Evolutionary conservation across 1,140 invertebrate species (phyloP).

Genomic region (Cylas formicarius): DNA sequence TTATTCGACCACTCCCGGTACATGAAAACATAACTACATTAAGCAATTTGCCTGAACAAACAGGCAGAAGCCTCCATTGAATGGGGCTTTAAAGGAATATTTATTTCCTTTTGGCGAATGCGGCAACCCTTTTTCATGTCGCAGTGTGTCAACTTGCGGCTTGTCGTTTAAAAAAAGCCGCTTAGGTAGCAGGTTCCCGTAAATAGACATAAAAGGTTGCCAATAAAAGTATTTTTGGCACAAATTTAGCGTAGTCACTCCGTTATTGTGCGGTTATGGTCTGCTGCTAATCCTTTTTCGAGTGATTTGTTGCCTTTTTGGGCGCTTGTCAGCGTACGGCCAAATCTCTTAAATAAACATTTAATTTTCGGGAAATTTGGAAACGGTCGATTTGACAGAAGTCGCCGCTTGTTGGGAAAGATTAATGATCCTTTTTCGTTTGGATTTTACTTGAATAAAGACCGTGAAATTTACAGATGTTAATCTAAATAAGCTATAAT

Average conservation of each 20-base stretch:
- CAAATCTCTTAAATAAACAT: constrained; percentile 11
- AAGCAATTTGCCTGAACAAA: constrained; percentile 8
- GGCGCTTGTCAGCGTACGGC: constrained; percentile 18
- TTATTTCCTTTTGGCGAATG: constrained; percentile 5
- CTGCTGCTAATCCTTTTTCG: constrained; percentile 11
- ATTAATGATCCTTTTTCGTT: too few relatives aligned
- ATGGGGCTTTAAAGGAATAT: not conserved
- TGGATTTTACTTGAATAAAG: too few relatives aligned
- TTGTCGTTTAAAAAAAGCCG: constrained; percentile 2
- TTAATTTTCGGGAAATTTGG: too few relatives aligned
- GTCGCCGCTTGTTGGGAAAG: too few relatives aligned
- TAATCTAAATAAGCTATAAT: too few relatives aligned
- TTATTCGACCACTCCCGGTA: too few relatives aligned
- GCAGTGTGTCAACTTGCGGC: constrained; percentile 6
- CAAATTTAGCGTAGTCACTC: constrained; percentile 19
- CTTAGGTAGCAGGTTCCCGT: constrained; percentile 10
- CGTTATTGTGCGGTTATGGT: constrained; percentile 16
- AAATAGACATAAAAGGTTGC: constrained; percentile 12
- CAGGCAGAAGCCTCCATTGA: not conserved
- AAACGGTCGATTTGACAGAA: too few relatives aligned
- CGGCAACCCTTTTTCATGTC: constrained; percentile 12
- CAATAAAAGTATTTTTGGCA: constrained; percentile 18
- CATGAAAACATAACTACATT: constrained; percentile 1
- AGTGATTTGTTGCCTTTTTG: constrained; percentile 21
- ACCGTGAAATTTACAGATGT: too few relatives aligned